These are phyloP conservation scores for Busseola fusca DNA, from an alignment of 2,888 invertebrate genomes.

Conservation along the genomic window DNA sequence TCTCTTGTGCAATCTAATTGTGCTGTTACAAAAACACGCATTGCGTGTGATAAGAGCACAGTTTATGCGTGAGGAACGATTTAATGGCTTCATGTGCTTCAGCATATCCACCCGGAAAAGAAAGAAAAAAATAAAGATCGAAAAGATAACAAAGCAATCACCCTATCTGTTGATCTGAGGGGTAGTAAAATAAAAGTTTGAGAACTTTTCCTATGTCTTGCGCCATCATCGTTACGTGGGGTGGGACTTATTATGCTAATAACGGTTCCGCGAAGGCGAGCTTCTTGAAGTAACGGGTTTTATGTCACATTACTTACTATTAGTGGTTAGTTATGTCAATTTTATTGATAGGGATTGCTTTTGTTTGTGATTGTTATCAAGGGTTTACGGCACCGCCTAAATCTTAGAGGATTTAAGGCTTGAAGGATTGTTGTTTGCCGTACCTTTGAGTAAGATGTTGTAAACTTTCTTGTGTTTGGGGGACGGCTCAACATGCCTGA, in stretches of 20 bases:
- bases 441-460: conserved; percentile 3
- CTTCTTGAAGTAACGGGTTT: conserved; percentile 36
- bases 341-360: conserved; percentile 48
- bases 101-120: conserved; percentile 37
- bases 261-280: conserved; percentile 39
- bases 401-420: conserved; percentile 11
- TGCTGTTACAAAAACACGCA: conserved; percentile 16
- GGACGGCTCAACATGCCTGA: conserved; percentile 3
- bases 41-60: conserved; percentile 37
- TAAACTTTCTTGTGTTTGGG: conserved; percentile 1
- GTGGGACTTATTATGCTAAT: conserved; percentile 52
- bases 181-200: conserved; percentile 53
- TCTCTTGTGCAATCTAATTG: not conserved
- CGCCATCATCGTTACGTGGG: conserved; percentile 36
- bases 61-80: conserved; percentile 42
- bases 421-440: conserved; percentile 20
- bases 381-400: conserved; percentile 9
- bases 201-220: conserved; percentile 45
- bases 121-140: conserved; percentile 36
- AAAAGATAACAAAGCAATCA: conserved; percentile 50
- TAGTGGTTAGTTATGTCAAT: conserved; percentile 33
- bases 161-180: conserved; percentile 53
- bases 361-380: conserved; percentile 41
- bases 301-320: conserved; percentile 52
- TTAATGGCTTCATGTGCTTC: conserved; percentile 46